Evolutionary conservation across 2,888 invertebrate genomes (phyloP), one percentile per base, ranked within the genome.

Genomic region (Pseudococcus jackbeardsleyi): DNA sequence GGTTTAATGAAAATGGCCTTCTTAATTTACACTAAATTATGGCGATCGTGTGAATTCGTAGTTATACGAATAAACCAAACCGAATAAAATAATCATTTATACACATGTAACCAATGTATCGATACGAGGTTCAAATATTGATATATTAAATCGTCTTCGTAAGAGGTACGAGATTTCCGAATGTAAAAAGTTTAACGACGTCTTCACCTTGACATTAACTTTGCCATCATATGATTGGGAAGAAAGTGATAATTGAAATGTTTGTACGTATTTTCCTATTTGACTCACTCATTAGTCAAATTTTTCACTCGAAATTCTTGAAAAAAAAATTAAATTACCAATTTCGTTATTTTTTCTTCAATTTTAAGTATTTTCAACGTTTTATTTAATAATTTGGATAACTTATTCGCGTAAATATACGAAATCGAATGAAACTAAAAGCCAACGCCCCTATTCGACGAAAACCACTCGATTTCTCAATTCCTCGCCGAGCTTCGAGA

Each of bases 181-280:
- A 46, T 33, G 46, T 82, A 19, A n/a, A 77, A 87, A 77, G 79
- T 87, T 77, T 87, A 77, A 72, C 87, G 79, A 87, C 87, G 87
- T 77, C 87, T 48, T 87, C 42, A 87, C 87, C 87, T 87, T 87
- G 87, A 87, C 87, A 87, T 87, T 87, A 77, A 72, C 77, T 22
- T 46, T 19, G 79, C 79, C 1, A 64, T 42, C 42, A 9, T 59
- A 64, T 79, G 68, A 68, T 77, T 87, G 11, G 87, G 33, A 87
- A 87, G 87, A 87, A 87, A 87, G 87, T 50, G 87, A 87, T 50
- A 87, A 72, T 87, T 77, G 17, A 46, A 82, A 46, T 12, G 46
- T 82, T 82, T 82, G 19, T 46, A 82, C 79, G 12, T 82, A 22
- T 64, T 11, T 64, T 64, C 1, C 12, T 33, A 11, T 72, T 26